Evolutionary conservation across 2,797 vertebrate genomes (phyloP).

Genomic region (Melanotaenia parkinsoni): DNA sequence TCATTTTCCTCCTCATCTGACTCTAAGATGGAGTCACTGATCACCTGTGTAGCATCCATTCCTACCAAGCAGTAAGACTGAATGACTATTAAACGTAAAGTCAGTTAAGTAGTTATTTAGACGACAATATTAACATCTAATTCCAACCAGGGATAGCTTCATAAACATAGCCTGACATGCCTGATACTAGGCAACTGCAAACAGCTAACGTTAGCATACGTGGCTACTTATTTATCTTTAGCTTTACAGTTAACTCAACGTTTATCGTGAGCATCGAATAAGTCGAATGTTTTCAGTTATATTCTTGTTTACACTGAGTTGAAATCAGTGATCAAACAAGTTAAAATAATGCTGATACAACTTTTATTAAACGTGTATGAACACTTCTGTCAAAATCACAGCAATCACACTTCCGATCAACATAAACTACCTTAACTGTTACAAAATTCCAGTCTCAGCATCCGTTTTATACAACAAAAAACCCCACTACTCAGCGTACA

Average conservation of each 20-base stretch:
- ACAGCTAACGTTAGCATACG: constrained; percentile 28
- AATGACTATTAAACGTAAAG: background rate
- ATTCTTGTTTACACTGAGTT: background rate
- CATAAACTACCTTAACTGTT: background rate
- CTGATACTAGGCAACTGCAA: background rate
- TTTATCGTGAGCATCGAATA: background rate
- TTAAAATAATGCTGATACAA: constrained; percentile 1
- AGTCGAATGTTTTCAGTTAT: background rate
- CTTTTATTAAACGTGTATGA: constrained; percentile 11
- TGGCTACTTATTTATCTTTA: background rate
- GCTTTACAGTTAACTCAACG: background rate
- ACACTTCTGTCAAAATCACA: background rate
- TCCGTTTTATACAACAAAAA: background rate
- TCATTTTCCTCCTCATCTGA: constrained; percentile 74
- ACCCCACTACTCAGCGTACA: fast-evolving
- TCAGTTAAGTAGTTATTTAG: background rate
- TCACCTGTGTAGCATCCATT: constrained; percentile 85
- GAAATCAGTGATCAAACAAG: background rate
- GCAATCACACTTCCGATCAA: constrained; percentile 31
- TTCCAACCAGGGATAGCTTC: background rate
- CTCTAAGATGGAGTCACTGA: constrained; percentile 75
- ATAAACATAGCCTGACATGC: background rate
- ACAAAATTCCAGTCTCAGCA: background rate
- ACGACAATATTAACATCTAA: background rate
- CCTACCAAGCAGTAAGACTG: constrained; percentile 5